Conservation (phyloP, 2,888 invertebrate species). For the Mycogona germanica region DNA sequence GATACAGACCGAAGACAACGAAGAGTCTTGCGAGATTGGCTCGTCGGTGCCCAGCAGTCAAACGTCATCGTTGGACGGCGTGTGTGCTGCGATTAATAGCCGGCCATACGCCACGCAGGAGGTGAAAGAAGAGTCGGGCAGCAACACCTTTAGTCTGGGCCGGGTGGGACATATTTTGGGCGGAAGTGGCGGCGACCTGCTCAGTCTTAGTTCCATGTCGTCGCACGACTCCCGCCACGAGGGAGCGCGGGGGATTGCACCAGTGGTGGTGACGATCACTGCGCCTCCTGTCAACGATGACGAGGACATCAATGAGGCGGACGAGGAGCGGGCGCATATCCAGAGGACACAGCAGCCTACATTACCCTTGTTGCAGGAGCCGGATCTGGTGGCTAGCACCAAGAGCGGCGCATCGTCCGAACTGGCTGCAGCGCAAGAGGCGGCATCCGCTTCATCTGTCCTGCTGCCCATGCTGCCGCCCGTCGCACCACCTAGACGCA, state of each 20-base stretch:
- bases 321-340: neutral
- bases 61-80: conserved; percentile 62
- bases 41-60: conserved; percentile 60
- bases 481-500: conserved; percentile 65
- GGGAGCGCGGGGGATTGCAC: neutral
- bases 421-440: no score
- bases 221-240: neutral
- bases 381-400: conserved; percentile 87
- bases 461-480: conserved; percentile 37
- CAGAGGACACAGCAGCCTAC: neutral
- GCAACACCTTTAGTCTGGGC: conserved; percentile 79
- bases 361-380: conserved; percentile 43
- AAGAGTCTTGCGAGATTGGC: conserved; percentile 50
- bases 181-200: conserved; percentile 36
- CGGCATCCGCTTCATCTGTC: neutral
- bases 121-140: conserved; percentile 30
- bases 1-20: conserved; percentile 54
- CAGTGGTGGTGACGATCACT: neutral
- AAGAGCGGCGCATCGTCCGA: conserved; percentile 40
- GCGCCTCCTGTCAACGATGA: neutral
- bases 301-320: neutral
- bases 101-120: neutral
- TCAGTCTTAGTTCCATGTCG: neutral
- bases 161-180: conserved; percentile 65
- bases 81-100: conserved; percentile 43